Percentiles rank a stretch among this genome's conserved stretches.
These are phyloP conservation scores for Pseudotriccus pelzelni DNA, from an alignment of 2,797 vertebrate species.

Conservation along the genomic window DNA sequence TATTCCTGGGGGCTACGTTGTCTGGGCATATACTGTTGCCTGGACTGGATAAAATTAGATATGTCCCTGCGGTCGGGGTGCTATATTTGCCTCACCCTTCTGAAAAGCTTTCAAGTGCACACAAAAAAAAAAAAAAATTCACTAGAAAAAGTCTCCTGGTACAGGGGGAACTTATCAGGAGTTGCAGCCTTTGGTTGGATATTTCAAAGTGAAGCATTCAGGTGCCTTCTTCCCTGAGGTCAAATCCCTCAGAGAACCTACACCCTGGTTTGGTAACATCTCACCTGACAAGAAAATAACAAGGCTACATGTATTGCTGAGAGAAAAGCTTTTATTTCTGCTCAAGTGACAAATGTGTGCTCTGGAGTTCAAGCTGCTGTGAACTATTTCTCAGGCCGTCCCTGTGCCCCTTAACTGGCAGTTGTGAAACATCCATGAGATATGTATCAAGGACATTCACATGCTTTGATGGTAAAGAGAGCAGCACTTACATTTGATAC, in stretches of 20 bases:
- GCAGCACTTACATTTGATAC: neutral
- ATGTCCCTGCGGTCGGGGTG: neutral
- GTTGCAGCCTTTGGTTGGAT: neutral
- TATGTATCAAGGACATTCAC: neutral
- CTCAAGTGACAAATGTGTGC: neutral
- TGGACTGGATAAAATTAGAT: neutral
- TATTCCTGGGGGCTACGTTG: neutral
- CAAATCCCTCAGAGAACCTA: neutral
- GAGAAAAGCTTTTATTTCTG: conserved; percentile 7
- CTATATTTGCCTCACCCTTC: neutral
- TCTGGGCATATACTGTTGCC: neutral
- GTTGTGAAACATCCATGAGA: neutral
- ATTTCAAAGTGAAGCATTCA: neutral
- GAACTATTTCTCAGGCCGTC: neutral
- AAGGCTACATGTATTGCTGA: neutral
- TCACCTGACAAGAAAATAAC: conserved; percentile 8
- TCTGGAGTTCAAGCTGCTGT: conserved; percentile 4
- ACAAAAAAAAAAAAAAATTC: neutral
- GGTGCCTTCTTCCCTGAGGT: neutral
- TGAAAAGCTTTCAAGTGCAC: neutral
- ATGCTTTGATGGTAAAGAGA: neutral
- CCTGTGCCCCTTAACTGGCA: neutral
- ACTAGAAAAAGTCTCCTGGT: neutral
- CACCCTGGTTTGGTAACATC: neutral
- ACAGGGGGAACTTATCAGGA: neutral